Percentiles rank a stretch among this genome's conserved stretches.
These are phyloP conservation scores for Netelia inedita DNA, from an alignment of 2,888 invertebrate species.

Conservation along the genomic window DNA sequence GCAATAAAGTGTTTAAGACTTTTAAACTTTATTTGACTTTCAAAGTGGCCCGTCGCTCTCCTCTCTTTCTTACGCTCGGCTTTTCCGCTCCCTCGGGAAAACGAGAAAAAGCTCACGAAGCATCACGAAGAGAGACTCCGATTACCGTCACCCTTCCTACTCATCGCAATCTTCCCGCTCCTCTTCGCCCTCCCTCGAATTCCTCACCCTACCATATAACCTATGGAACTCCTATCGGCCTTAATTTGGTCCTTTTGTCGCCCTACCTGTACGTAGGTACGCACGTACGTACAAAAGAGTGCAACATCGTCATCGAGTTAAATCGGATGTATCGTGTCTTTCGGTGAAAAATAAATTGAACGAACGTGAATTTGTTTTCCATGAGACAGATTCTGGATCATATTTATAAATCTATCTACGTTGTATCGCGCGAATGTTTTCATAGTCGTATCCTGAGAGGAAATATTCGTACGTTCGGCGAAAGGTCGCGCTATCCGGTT, in stretches of 20 bases:
- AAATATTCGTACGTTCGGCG: neutral
- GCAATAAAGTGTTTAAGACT: constrained; percentile 83
- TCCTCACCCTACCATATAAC: constrained; percentile 25
- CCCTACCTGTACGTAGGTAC: constrained; percentile 27
- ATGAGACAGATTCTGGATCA: neutral
- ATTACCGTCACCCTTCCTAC: constrained; percentile 63
- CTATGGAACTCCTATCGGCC: constrained; percentile 63
- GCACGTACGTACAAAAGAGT: neutral
- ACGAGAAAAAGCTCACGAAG: constrained; percentile 42
- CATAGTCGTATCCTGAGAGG: neutral
- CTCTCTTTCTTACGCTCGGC: constrained; percentile 28
- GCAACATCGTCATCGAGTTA: neutral
- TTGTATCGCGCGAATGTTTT: neutral
- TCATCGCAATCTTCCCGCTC: constrained; percentile 20
- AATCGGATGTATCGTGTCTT: neutral
- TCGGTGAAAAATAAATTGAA: too few relatives aligned
- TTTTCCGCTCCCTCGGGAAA: constrained; percentile 29
- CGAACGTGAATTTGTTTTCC: too few relatives aligned
- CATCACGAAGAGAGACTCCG: constrained; percentile 45
- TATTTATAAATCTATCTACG: neutral
- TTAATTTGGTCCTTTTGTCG: constrained; percentile 67
- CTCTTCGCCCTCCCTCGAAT: neutral
- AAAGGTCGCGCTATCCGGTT: constrained; percentile 17
- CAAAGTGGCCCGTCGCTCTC: constrained; percentile 68
- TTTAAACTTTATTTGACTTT: constrained; percentile 83